These are phyloP conservation scores for Microplitis deprimator DNA, from an alignment of 2,888 invertebrate genomes.

Conservation along the genomic window DNA sequence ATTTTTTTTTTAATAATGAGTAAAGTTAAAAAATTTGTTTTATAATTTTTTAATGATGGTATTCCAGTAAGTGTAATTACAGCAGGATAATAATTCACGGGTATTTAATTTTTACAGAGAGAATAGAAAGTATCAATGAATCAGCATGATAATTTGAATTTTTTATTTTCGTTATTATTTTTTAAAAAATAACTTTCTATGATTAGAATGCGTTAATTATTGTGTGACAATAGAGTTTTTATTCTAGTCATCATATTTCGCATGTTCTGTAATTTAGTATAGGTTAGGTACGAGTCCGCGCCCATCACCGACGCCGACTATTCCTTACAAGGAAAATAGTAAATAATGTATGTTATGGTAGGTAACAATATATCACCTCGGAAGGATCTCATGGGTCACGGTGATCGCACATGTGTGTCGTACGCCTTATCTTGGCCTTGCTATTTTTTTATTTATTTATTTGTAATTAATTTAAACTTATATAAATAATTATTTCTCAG, in stretches of 20 bases:
- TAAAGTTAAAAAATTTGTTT: no score
- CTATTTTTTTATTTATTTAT: slow-evolving; percentile 21
- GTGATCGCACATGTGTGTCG: slow-evolving; percentile 63
- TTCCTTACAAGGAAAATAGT: slow-evolving; percentile 5
- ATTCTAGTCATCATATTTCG: neutral
- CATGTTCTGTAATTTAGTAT: neutral
- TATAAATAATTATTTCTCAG: neutral
- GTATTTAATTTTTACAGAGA: neutral
- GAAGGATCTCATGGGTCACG: slow-evolving; percentile 60
- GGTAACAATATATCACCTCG: slow-evolving; percentile 51
- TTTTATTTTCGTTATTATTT: neutral
- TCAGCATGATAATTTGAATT: neutral
- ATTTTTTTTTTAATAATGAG: no score
- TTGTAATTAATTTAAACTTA: neutral
- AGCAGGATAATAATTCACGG: no score
- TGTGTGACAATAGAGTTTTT: neutral
- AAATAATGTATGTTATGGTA: slow-evolving; percentile 5
- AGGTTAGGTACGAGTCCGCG: neutral
- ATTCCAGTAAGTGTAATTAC: no score
- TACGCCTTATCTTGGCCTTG: slow-evolving; percentile 56
- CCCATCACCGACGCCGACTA: neutral
- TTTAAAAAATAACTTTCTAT: neutral
- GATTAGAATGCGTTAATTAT: neutral
- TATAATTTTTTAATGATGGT: no score
- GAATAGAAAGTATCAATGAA: neutral